Evolutionary conservation across 2,797 vertebrate species (phyloP).

Genomic region (Tolypeutes matacus): DNA sequence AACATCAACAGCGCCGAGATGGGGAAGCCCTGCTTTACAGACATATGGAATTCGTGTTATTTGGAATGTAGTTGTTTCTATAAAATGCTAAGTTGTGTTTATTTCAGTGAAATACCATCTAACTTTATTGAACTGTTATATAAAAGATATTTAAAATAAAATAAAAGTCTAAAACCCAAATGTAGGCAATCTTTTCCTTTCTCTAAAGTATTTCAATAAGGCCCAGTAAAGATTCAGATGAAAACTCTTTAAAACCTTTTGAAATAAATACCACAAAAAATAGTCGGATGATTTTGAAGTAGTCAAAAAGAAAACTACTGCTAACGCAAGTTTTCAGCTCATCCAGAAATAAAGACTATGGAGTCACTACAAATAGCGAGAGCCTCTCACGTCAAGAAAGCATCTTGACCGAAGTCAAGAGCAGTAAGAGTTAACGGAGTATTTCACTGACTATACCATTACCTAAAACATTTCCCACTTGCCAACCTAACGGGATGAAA

Average conservation of each 20-base stretch:
- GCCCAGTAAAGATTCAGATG: neutral
- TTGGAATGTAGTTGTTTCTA: neutral
- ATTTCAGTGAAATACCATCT: neutral
- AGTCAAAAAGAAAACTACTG: neutral
- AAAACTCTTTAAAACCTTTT: neutral
- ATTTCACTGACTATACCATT: too few species aligned
- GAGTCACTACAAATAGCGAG: accelerated
- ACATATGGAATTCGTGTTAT: accelerated
- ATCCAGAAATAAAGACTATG: neutral
- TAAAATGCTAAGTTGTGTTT: neutral
- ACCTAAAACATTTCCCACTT: neutral
- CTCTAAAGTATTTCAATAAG: neutral
- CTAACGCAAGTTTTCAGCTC: neutral
- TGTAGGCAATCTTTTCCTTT: neutral
- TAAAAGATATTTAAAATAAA: neutral
- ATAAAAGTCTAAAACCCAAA: neutral
- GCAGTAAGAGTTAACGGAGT: neutral
- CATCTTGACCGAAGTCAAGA: neutral
- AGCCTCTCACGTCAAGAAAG: neutral
- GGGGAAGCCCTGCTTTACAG: neutral
- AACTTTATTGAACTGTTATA: neutral
- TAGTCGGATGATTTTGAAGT: neutral
- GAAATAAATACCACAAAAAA: neutral
- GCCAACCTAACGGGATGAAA: accelerated
- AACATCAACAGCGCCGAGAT: accelerated